Evolutionary conservation across 2,113 vertebrate species (phyloP), one percentile per base, ranked within the genome.

Genomic region (Trinectes maculatus): DNA sequence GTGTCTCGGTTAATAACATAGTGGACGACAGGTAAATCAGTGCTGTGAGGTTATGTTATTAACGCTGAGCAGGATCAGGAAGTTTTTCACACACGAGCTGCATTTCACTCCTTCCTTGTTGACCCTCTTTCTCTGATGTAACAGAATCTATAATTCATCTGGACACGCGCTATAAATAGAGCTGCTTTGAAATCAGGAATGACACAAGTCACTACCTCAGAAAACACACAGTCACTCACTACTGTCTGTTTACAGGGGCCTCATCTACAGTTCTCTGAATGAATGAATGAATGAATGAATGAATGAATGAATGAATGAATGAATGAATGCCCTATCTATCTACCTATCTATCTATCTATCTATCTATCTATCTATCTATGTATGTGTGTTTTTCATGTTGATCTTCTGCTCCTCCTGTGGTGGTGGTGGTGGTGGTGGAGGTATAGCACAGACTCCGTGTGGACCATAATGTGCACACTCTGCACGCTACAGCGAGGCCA

Each of bases 131-230:
- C 47, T 59, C 52, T 5, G 25, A 71, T 28, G 54, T 34, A 68
- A 75, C 39, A 42, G 40, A 78, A 60, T 47, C 16, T 22, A 56
- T 71, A 39, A 62, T 56, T 64, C 53, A 69, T 54, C 28, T 54
- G 51, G 18, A 55, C 22, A 9, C 2, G 7, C 18, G 28, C 60
- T 61, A 61, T 65, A 81, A 85, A 82, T 74, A 82, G 73, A 70
- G 22, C 5, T 29, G 39, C 44, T 67, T 24, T 67, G 53, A 62
- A 72, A n/a, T n/a, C n/a, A 53, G 56, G 8, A 43, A 3, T 59
- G 10, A 56, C 33, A 51, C 16, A 55, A 13, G 9, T 15, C 36
- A 5, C 25, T 31, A 6, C 33, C 24, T 13, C 0, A 18, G 4
- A 42, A 36, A 51, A 5, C 8, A 2, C 29, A 53, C 10, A 21